Conservation (phyloP, 1,140 invertebrate species). For the Oscheius sp. region DNA sequence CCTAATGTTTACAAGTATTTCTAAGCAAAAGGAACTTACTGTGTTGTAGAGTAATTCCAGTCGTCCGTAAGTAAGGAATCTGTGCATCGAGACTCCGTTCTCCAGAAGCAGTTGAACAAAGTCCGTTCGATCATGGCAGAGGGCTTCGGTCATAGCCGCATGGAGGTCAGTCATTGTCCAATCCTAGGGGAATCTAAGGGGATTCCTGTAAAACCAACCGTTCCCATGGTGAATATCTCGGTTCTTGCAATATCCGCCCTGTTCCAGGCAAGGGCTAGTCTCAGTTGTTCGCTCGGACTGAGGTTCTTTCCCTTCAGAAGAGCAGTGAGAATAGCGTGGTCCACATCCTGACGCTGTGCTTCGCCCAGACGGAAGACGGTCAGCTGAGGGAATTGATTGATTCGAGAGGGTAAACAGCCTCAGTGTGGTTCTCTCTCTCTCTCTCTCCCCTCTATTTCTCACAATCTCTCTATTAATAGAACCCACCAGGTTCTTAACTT, state of each 20-base stretch:
- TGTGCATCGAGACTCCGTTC: conserved; percentile 96
- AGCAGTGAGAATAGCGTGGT: conserved; percentile 57
- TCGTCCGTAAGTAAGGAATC: conserved; percentile 88
- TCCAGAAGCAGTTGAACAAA: conserved; percentile 88
- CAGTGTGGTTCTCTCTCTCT: too few relatives aligned
- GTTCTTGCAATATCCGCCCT: conserved; percentile 85
- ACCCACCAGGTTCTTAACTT: conserved; percentile 39
- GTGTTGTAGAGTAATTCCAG: conserved; percentile 96
- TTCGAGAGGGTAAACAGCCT: too few relatives aligned
- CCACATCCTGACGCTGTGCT: conserved; percentile 50
- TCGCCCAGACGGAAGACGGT: conserved; percentile 58
- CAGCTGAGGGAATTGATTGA: conserved; percentile 24
- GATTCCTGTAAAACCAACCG: background rate
- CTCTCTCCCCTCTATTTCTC: background rate
- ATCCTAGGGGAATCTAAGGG: conserved; percentile 74
- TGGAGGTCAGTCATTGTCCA: conserved; percentile 82
- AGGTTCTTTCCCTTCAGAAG: conserved; percentile 57
- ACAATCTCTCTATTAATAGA: too few relatives aligned
- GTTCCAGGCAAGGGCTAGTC: conserved; percentile 94
- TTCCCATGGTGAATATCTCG: conserved; percentile 74
- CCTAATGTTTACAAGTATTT: background rate
- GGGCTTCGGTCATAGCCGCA: conserved; percentile 95
- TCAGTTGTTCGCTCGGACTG: conserved; percentile 46
- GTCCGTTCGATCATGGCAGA: conserved; percentile 90
- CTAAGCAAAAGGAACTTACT: conserved; percentile 4